Base-by-base conservation (phyloP, 2,888 invertebrate genomes). In the Cecidostiba fungosa region DNA sequence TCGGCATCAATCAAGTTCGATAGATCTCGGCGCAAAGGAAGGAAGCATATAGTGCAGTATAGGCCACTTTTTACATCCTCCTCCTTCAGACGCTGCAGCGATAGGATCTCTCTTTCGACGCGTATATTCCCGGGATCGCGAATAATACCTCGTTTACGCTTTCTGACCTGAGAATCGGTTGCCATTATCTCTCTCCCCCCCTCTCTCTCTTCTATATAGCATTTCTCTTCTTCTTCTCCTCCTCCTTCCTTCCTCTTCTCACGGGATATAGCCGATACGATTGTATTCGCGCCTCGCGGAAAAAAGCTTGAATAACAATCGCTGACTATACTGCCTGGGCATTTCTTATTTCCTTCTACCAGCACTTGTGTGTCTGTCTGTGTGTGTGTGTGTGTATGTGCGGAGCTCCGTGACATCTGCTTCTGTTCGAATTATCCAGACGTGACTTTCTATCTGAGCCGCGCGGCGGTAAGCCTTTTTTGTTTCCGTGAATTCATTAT, bases 21-120 rank as follows among this genome's bases (percentile, higher is more conserved):
- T 85, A 84, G 85, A 89, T 88, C 88, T 59, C n/a, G 12, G 2
- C 12, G 43, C 85, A 81, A 88, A 87, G 88, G 88, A 89, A 88
- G 88, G 87, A 39, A 88, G 88, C 10, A 16, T 16, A n/a, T n/a
- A n/a, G n/a, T n/a, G n/a, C n/a, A 32, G 62, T 14, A 70, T 5
- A 29, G 70, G 43, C 70, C 23, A 8, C 80, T 87, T 84, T 81
- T 85, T 87, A 82, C 82, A 78, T 85, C 82, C 79, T 81, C 26
- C n/a, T 36, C 66, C 39, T 3, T 23, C 39, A 1, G 10, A 3
- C 3, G n/a, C n/a, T n/a, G n/a, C n/a, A 66, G 79, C 85, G 86
- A 87, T 87, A 87, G 77, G 16, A 86, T 86, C 87, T 84, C 82
- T 59, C 54, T 59, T 50, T 50, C 50, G 19, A 50, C 16, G 50